Evolutionary conservation across 1,140 invertebrate genomes (phyloP).

Genomic region (Formica selysi): DNA sequence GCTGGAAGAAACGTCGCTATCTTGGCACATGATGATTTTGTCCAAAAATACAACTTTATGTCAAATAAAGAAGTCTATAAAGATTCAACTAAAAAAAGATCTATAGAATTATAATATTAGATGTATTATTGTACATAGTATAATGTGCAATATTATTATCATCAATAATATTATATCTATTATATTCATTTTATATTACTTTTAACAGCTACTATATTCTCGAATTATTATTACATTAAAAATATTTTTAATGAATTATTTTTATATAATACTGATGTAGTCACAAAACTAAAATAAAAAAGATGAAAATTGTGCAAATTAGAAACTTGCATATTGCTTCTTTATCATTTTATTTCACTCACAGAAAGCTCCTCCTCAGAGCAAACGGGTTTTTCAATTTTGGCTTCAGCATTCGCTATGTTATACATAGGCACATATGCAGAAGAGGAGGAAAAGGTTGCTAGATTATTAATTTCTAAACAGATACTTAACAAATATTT

Average conservation of each 20-base stretch:
- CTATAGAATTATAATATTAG: slow-evolving; percentile 40
- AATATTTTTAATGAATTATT: not conserved
- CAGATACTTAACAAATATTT: slow-evolving; percentile 98
- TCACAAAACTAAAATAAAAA: no score
- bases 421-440: slow-evolving; percentile 80
- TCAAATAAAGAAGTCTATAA: slow-evolving; percentile 7
- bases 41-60: slow-evolving; percentile 23
- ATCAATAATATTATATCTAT: no score
- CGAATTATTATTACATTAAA: not conserved
- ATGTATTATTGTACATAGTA: not conserved
- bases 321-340: no score
- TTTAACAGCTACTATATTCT: no score
- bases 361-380: no score
- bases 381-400: no score
- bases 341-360: no score
- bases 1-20: slow-evolving; percentile 89
- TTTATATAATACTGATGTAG: no score
- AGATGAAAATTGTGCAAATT: no score
- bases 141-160: no score
- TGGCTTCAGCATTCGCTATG: slow-evolving; percentile 71
- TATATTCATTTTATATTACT: no score
- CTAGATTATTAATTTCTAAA: slow-evolving; percentile 93
- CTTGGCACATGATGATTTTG: slow-evolving; percentile 84
- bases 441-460: slow-evolving; percentile 87
- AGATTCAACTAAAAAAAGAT: not conserved